These are phyloP conservation scores for Oophaga pumilio DNA, from an alignment of 2,113 vertebrate species.

Conservation along the genomic window DNA sequence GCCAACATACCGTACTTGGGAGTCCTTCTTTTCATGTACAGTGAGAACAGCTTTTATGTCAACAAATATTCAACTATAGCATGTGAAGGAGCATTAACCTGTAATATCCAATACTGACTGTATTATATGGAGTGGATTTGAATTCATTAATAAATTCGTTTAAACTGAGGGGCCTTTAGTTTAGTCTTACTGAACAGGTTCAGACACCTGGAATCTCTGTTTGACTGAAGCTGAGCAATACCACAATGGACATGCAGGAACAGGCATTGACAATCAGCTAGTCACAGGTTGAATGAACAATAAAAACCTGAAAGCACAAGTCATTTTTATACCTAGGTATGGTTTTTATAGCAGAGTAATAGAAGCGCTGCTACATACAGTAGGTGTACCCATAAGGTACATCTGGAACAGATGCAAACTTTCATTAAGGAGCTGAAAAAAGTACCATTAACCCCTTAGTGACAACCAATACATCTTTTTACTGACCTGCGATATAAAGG, in stretches of 20 bases:
- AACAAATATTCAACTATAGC: neutral
- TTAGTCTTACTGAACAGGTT: constrained; percentile 8
- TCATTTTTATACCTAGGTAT: neutral
- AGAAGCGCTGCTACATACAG: neutral
- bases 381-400: neutral
- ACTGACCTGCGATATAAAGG: too few relatives aligned
- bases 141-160: neutral
- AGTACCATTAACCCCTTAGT: too few relatives aligned
- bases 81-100: neutral
- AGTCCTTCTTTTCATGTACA: too few relatives aligned
- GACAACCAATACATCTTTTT: too few relatives aligned
- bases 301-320: neutral
- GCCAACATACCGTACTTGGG: too few relatives aligned
- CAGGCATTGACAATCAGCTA: neutral
- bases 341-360: neutral
- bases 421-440: neutral
- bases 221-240: neutral
- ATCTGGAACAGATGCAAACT: too few relatives aligned
- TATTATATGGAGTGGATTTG: neutral
- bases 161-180: neutral
- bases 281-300: neutral
- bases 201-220: neutral
- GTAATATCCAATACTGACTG: neutral
- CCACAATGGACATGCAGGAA: neutral
- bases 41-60: too few relatives aligned